phyloP scores from a whole-genome alignment of 2,888 invertebrate species.

The Sinelater perroti region DNA sequence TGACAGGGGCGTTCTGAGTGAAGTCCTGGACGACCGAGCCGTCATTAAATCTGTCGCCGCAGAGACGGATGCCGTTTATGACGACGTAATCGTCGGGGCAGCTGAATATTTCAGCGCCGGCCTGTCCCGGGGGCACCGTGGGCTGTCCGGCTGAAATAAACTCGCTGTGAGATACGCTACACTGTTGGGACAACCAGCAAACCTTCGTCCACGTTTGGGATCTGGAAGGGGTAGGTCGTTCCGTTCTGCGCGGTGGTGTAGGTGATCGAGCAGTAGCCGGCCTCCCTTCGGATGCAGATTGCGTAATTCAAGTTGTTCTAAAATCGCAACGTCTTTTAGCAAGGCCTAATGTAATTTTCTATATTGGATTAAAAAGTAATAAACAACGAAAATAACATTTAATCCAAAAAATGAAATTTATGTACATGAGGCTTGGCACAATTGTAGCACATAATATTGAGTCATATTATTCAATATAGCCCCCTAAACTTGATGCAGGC shows the following conservation, averaged over 20 bases:
- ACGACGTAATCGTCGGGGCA: conserved; percentile 80
- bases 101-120: conserved; percentile 77
- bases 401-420: no score
- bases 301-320: conserved; percentile 83
- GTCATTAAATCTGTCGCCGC: conserved; percentile 79
- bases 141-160: conserved; percentile 66
- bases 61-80: conserved; percentile 74
- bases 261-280: conserved; percentile 72
- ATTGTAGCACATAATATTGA: no score
- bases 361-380: no score
- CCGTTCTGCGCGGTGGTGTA: conserved; percentile 66
- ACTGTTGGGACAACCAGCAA: conserved; percentile 42
- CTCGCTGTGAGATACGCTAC: background rate
- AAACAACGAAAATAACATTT: no score
- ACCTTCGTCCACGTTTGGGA: conserved; percentile 75
- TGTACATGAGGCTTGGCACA: no score
- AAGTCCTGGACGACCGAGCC: conserved; percentile 71
- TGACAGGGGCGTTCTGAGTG: conserved; percentile 73
- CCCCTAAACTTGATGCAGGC: no score
- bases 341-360: no score
- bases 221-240: conserved; percentile 69
- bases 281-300: conserved; percentile 71
- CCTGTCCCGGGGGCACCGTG: conserved; percentile 72
- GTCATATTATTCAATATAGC: no score
- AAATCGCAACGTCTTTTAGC: no score